Evolutionary conservation across 2,797 vertebrate genomes (phyloP).

Genomic region (Platyrinchus mystaceus): DNA sequence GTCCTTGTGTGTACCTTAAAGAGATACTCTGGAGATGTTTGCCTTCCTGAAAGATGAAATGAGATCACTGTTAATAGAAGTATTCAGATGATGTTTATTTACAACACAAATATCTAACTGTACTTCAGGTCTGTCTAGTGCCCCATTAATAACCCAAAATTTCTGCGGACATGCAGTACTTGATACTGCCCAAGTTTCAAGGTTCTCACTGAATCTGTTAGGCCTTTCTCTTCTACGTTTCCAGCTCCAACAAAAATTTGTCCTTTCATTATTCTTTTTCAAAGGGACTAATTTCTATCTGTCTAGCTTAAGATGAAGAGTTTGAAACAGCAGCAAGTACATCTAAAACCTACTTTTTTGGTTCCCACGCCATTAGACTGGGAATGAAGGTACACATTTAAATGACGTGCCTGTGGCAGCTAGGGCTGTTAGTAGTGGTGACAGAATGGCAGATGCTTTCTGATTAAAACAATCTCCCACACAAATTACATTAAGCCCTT

Average conservation of each 20-base stretch:
- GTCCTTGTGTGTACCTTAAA: background rate
- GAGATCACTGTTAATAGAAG: background rate
- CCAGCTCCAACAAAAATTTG: background rate
- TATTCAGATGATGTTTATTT: background rate
- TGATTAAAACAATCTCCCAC: background rate
- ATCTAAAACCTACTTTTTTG: background rate
- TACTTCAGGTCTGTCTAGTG: background rate
- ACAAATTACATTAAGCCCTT: background rate
- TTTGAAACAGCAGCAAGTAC: background rate
- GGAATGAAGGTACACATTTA: background rate
- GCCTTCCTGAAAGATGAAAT: background rate
- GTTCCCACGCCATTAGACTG: rapidly evolving
- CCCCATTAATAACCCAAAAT: background rate
- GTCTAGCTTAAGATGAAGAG: background rate
- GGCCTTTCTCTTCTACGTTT: background rate
- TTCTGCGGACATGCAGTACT: background rate
- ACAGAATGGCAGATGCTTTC: background rate
- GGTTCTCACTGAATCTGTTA: background rate
- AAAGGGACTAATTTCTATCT: background rate
- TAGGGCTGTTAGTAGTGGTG: background rate
- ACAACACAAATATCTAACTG: background rate
- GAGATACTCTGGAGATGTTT: background rate
- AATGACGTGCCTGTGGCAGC: background rate
- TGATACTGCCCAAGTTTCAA: background rate
- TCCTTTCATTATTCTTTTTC: background rate